Evolutionary conservation across 2,888 invertebrate species (phyloP), one percentile per base, ranked within the genome.

Genomic region (Troides aeacus): DNA sequence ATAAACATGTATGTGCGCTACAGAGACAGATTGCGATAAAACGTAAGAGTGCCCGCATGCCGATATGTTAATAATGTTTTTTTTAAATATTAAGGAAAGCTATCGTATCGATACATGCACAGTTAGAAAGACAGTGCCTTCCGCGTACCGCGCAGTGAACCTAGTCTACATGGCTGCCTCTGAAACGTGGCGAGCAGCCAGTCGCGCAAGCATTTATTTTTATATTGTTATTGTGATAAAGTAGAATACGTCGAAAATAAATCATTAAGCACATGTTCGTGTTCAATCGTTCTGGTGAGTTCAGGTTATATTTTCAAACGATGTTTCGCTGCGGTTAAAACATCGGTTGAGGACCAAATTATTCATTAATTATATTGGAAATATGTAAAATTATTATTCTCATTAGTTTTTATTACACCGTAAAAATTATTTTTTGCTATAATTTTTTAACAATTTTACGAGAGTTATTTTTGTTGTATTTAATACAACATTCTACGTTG

Each of bases 181-280:
- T 71, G 64, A 70, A 62, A 74, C 74, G 72, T 72, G 53, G 56
- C 63, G 70, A 75, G 81, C 82, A 86, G 89, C 83, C 89, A 89
- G 90, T 90, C 90, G 84, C 82, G 84, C 80, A 79, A 90, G 92
- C 92, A 92, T 92, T 92, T 92, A 92, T 92, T 91, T 92, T 91
- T 89, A 86, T 89, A 89, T 86, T 87, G 87, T 90, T 89, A 74
- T 77, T 79, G 78, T 79, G 77, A 78, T 78, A 77, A 74, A 75
- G 68, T 71, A 64, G 70, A 30, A 30, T 70, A 70, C 68, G 71
- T 74, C 72, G 63, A 73, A 74, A 70, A 64, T 64, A 77, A 77
- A 78, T 79, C 74, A 81, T 77, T 70, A 71, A 72, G 70, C 63
- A 64, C 68, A 69, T 64, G 53, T 64, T 50, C 30, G 53, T 46